Base-by-base conservation (phyloP, 2,113 vertebrate species). In the Stegostoma tigrinum region DNA sequence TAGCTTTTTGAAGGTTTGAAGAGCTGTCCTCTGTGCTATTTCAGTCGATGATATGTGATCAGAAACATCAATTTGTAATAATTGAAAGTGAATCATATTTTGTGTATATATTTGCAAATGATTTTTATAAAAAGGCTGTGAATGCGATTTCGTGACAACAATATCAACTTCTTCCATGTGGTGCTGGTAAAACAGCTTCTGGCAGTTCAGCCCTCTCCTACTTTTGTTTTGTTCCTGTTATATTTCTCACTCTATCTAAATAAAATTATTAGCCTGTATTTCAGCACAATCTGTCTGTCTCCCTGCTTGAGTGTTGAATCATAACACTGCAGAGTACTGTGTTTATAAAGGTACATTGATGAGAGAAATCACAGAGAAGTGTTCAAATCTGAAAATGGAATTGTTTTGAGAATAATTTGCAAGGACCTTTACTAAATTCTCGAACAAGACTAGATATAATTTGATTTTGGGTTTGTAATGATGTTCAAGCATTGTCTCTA, bases 221-320 rank as follows among this genome's bases (percentile, higher is more conserved):
- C 67, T 95, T 95, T 75, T 93, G 89, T 93, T 72, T 95, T 95
- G 94, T 95, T 95, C 68, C 68, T 48, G 94, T 95, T 95, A 95
- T 27, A 95, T 95, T 95, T 95, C 94, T 48, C 94, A 72, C 94
- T 95, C 68, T 48, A 34, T 72, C 94, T 95, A 34, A 75, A 70
- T 45, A 95, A 95, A 95, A 27, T 45, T 72, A 95, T 72, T 95
- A 95, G 66, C 68, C 48, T 42, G 66, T 12, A 94, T 95, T 95
- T 72, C 42, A 19, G 45, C 94, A 95, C 94, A 95, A 95, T 95
- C 68, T 72, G 68, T 23, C 19, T 95, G 24, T 72, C 67, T 72
- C 68, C 12, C 94, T 75, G 94, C 72, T 90, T 95, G 68, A 95
- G 42, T 48, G 52, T 38, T 95, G 94, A 95, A 48, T 95, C 67